Percentiles rank a stretch among this genome's conserved stretches.
phyloP scores from a whole-genome alignment of 2,113 vertebrate species.

The Tragelaphus scriptus region DNA sequence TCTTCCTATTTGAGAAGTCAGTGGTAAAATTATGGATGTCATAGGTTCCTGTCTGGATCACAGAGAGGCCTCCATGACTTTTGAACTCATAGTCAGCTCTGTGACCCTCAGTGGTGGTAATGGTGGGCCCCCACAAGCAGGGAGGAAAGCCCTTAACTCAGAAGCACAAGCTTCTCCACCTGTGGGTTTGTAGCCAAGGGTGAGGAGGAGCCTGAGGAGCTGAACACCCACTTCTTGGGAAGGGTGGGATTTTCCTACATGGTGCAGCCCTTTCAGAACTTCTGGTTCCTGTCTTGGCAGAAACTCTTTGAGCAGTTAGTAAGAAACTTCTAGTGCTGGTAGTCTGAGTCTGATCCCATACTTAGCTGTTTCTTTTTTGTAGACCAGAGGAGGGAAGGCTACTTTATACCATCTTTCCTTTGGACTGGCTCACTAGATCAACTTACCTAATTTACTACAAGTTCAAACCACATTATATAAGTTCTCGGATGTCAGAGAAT shows the following conservation, averaged over 20 bases:
- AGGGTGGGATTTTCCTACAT: neutral
- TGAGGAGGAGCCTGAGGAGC: neutral
- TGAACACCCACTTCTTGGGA: neutral
- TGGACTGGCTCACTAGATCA: neutral
- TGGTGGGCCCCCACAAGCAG: neutral
- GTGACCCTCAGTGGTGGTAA: neutral
- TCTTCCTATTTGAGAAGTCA: neutral
- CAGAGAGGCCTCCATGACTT: neutral
- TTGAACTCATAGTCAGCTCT: neutral
- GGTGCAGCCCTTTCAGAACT: neutral
- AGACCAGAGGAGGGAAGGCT: neutral
- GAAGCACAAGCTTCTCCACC: neutral
- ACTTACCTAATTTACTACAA: neutral
- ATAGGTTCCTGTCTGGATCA: neutral
- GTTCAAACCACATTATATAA: neutral
- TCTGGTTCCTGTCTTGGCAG: neutral
- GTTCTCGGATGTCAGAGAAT: neutral
- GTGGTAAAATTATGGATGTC: neutral
- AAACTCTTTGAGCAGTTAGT: neutral
- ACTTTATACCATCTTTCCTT: neutral
- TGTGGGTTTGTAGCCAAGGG: neutral
- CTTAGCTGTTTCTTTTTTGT: neutral
- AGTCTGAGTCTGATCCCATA: neutral
- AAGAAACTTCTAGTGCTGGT: neutral
- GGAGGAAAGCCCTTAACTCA: neutral